These are phyloP conservation scores for Andinoacara biseriatus DNA, from an alignment of 2,113 vertebrate species.

Conservation along the genomic window DNA sequence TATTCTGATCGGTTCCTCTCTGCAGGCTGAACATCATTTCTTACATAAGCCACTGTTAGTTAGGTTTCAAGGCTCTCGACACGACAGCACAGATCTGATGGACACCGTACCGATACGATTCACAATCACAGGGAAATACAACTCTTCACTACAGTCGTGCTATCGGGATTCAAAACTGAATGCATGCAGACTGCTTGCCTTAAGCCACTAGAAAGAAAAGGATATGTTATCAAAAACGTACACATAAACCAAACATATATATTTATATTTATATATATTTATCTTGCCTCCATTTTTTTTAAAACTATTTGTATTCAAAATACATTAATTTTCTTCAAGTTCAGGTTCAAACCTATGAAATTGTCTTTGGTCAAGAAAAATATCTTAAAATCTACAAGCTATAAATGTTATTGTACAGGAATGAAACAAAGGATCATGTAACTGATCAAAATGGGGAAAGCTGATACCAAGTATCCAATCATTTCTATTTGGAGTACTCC, in stretches of 20 bases:
- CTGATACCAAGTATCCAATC: constrained; percentile 95
- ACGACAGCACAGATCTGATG: constrained; percentile 44
- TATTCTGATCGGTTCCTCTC: neutral
- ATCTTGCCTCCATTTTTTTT: constrained; percentile 48
- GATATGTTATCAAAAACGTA: constrained; percentile 58
- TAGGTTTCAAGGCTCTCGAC: constrained; percentile 34
- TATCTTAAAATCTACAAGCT: constrained; percentile 80
- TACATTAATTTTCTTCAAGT: constrained; percentile 76
- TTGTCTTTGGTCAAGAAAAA: constrained; percentile 84
- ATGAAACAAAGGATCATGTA: constrained; percentile 92
- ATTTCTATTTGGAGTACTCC: constrained; percentile 88
- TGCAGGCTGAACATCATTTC: neutral
- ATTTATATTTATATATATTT: constrained; percentile 20
- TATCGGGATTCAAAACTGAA: constrained; percentile 50
- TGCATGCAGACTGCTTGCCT: constrained; percentile 56
- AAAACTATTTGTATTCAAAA: constrained; percentile 78
- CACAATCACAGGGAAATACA: constrained; percentile 61
- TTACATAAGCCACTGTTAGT: constrained; percentile 17
- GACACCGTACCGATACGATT: constrained; percentile 52
- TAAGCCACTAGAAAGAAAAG: constrained; percentile 54
- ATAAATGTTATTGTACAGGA: constrained; percentile 75
- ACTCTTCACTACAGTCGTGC: constrained; percentile 60
- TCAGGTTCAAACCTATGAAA: constrained; percentile 71
- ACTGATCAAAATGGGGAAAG: constrained; percentile 90
- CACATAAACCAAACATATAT: constrained; percentile 23